These are phyloP conservation scores for human DNA, from an alignment of 2,113 vertebrate species.

Conservation along the genomic window GRCh38 chr13:27579001-27579500, in stretches of 20 bases:
- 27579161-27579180: background rate
- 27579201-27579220: background rate
- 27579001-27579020: background rate
- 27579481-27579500: slow-evolving; percentile 9
- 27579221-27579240: background rate
- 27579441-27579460: slow-evolving; percentile 67
- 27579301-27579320: slow-evolving; percentile 29
- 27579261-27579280: background rate
- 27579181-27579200: background rate
- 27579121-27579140: background rate
- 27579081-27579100: background rate
- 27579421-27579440: slow-evolving; percentile 55
- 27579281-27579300: background rate
- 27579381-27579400: background rate
- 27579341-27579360: slow-evolving; percentile 16
- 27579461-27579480: slow-evolving; percentile 67
- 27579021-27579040: background rate
- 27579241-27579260: background rate
- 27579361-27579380: background rate
- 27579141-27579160: background rate
- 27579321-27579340: slow-evolving; percentile 47
- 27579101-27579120: background rate
- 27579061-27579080: background rate
- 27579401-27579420: slow-evolving; percentile 39
- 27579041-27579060: background rate